Conservation (phyloP, 1,140 invertebrate genomes). For the Centruroides vittatus region DNA sequence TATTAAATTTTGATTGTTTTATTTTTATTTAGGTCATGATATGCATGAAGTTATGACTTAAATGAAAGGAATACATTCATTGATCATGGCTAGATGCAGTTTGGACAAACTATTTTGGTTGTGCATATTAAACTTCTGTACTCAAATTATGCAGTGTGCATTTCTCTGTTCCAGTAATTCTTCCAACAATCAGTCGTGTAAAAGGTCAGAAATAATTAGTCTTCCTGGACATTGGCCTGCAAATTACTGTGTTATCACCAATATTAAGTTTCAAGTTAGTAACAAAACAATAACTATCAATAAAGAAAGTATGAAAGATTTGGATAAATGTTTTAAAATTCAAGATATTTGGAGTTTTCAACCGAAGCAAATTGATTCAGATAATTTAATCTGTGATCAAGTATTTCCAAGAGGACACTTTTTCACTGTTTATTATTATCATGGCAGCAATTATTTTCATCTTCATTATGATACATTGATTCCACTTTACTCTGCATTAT, state of each 20-base stretch:
- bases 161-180: too few relatives aligned
- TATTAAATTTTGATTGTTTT: too few relatives aligned
- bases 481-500: slow-evolving; percentile 14
- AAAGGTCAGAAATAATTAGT: background rate
- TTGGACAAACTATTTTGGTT: too few relatives aligned
- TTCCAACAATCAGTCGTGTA: too few relatives aligned
- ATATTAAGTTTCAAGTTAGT: slow-evolving; percentile 8
- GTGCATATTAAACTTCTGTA: too few relatives aligned
- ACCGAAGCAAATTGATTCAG: background rate
- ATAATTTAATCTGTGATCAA: slow-evolving; percentile 15
- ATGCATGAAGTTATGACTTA: too few relatives aligned
- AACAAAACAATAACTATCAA: slow-evolving; percentile 1
- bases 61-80: too few relatives aligned
- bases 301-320: background rate
- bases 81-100: too few relatives aligned
- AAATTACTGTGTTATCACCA: slow-evolving; percentile 10
- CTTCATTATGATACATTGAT: slow-evolving; percentile 19
- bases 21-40: too few relatives aligned
- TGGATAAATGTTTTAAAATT: slow-evolving; percentile 10
- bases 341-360: slow-evolving; percentile 14
- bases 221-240: slow-evolving; percentile 12
- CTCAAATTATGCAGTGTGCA: too few relatives aligned
- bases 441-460: slow-evolving; percentile 20
- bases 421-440: slow-evolving; percentile 16
- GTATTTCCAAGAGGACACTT: slow-evolving; percentile 16